Evolutionary conservation across 2,797 vertebrate genomes (phyloP), one percentile per base, ranked within the genome.

Genomic region (Austrolebias charrua): DNA sequence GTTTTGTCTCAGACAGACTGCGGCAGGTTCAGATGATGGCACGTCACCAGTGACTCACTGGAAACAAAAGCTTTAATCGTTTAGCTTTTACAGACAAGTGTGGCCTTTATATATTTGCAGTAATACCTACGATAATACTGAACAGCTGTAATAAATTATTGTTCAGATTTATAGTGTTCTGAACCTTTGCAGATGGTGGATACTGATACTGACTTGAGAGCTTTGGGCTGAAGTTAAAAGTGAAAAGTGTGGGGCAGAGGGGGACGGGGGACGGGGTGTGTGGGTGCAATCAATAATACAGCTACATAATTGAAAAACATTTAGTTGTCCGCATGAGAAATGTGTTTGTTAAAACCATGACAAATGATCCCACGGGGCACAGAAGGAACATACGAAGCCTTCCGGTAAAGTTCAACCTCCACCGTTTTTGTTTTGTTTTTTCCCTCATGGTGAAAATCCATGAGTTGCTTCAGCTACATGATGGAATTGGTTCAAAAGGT

Each of bases 151-250:
- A 62, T 70, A 77, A 69, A 66, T 50, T 49, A 65, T 58, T 46
- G 48, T 51, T 77, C 48, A 49, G 64, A 69, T 69, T 75, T 15
- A 35, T 93, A 93, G 91, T 92, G 91, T 92, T 90, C 73, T 78
- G 40, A 83, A 79, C 62, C 63, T 69, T 69, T 63, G 74, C 76
- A 81, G 74, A 65, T 56, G 55, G 35, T 58, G 57, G 69, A 78
- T 76, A 77, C 81, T 24, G 91, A 92, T 90, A 91, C 88, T 87
- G 80, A 65, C 67, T 18, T 58, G 53, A 73, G 49, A 67, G 76
- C 74, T 71, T 84, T 55, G 55, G 75, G 73, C 78, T 84, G 71
- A 71, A 76, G 76, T 84, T 81, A 83, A 66, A 62, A 60, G 71
- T 80, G 75, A 59, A 40, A 1, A 35, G 33, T 8, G 33, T 8